These are phyloP conservation scores for Drosophila bocki DNA, from an alignment of 1,140 invertebrate species.

Conservation along the genomic window DNA sequence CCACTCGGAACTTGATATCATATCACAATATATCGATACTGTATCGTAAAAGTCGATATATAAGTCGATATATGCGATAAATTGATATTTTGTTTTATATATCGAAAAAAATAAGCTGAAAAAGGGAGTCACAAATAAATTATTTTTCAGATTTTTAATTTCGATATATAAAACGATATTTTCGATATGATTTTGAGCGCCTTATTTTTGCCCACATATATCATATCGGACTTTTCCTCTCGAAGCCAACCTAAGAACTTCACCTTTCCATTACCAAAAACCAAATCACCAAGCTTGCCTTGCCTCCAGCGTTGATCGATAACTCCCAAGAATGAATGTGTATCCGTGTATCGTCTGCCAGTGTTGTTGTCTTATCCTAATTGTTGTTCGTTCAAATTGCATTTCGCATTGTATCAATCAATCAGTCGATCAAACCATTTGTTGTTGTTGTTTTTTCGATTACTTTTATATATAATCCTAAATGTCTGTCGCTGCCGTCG, in stretches of 20 bases:
- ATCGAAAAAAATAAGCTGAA: not conserved
- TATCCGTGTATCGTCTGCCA: conserved; percentile 62
- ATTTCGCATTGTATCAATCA: conserved; percentile 52
- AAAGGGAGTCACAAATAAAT: too few relatives aligned
- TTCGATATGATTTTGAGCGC: not conserved
- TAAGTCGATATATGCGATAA: not conserved
- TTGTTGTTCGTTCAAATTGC: conserved; percentile 72
- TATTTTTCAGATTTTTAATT: not conserved
- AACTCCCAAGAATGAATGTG: conserved; percentile 30
- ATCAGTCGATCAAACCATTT: conserved; percentile 56
- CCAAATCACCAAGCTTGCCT: conserved; percentile 30
- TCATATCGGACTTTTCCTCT: not conserved
- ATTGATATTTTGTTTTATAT: not conserved
- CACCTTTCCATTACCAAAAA: conserved; percentile 23
- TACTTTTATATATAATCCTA: conserved; percentile 48
- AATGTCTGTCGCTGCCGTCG: conserved; percentile 71
- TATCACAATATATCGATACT: not conserved
- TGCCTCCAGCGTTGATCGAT: conserved; percentile 32
- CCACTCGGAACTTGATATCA: not conserved
- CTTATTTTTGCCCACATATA: not conserved
- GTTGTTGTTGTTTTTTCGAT: conserved; percentile 75
- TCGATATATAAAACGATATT: not conserved
- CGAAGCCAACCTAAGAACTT: not conserved
- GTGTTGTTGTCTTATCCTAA: conserved; percentile 70
- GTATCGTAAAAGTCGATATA: not conserved